Conservation (phyloP, 2,113 vertebrate genomes). For the Tenrec ecaudatus region DNA sequence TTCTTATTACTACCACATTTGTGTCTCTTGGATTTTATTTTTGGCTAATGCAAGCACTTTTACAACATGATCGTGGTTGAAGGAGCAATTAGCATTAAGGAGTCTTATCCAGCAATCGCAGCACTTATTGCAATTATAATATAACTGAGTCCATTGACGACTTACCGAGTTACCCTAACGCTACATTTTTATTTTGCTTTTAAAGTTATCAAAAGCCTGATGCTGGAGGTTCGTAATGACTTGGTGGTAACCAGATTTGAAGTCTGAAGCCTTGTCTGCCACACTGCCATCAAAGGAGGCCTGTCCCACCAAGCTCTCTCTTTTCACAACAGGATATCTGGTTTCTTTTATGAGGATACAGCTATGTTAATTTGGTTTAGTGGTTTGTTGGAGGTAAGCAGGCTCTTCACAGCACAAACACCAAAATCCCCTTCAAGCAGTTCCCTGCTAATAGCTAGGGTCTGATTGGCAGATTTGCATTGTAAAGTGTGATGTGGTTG, state of each 20-base stretch:
- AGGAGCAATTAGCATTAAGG: slow-evolving; percentile 90
- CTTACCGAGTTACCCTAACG: slow-evolving; percentile 86
- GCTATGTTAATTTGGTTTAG: slow-evolving; percentile 94
- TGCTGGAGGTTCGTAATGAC: slow-evolving; percentile 85
- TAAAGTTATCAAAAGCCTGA: slow-evolving; percentile 86
- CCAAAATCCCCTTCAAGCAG: slow-evolving; percentile 91
- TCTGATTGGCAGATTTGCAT: slow-evolving; percentile 92
- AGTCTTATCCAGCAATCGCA: slow-evolving; percentile 88
- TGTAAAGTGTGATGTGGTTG: slow-evolving; percentile 92
- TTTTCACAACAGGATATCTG: slow-evolving; percentile 94
- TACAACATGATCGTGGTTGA: slow-evolving; percentile 86
- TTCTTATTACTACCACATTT: slow-evolving; percentile 93
- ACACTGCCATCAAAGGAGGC: slow-evolving; percentile 89
- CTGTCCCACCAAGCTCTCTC: slow-evolving; percentile 89
- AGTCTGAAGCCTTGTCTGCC: slow-evolving; percentile 88
- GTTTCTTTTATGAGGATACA: slow-evolving; percentile 94
- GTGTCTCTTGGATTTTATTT: slow-evolving; percentile 90
- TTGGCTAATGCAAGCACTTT: slow-evolving; percentile 88
- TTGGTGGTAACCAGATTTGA: slow-evolving; percentile 87
- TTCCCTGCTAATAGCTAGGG: slow-evolving; percentile 89
- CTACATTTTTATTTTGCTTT: slow-evolving; percentile 88
- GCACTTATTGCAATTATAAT: slow-evolving; percentile 87
- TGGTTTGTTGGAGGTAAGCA: slow-evolving; percentile 92
- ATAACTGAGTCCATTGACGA: slow-evolving; percentile 82
- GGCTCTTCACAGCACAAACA: slow-evolving; percentile 91